Base-by-base conservation (phyloP, 2,797 vertebrate genomes). In the Falco columbarius region DNA sequence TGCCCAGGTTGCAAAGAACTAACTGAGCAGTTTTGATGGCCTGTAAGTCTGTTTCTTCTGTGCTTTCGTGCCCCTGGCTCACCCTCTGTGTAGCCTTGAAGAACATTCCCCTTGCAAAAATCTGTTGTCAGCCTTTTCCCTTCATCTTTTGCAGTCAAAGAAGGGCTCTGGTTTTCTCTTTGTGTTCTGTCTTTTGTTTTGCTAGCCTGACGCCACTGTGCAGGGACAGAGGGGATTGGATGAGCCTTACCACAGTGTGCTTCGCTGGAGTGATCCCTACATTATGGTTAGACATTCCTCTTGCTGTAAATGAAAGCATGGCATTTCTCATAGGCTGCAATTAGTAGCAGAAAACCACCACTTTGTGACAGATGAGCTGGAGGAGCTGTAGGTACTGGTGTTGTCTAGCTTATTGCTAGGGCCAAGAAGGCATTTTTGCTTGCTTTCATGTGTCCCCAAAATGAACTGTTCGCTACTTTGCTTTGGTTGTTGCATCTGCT, bases 111-210 rank as follows among this genome's bases (percentile, higher is more conserved):
- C 51, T 88, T 38, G 30, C 38, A 81, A 46, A 86, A 77, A 34
- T 74, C 32, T 76, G 20, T 72, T 4, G 0, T 81, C 62, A 79
- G 73, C 70, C 21, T 88, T 89, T 87, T 32, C n/a, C 47, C 54
- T 18, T 82, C 29, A 26, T 79, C 0, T 9, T 87, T 68, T 55
- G 44, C 42, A 42, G 68, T 93, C 47, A 58, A 62, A 79, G 61
- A 74, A 77, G 44, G 90, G 86, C 92, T 95, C 73, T 91, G 34
- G 6, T 83, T 96, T 89, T 82, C 63, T 61, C 52, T 73, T 86
- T 65, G 26, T 86, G 46, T 65, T 77, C 61, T 85, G 44, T 72
- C 52, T 85, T 83, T 83, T 83, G 42, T 90, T 90, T 89, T 86
- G n/a, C 44, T 73, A 47, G 66, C 59, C 63, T 90, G 74, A 87